Evolutionary conservation across 53 echinoderm and acorn worm genomes (phyloP).

Genomic region (Pentamera pediparva): DNA sequence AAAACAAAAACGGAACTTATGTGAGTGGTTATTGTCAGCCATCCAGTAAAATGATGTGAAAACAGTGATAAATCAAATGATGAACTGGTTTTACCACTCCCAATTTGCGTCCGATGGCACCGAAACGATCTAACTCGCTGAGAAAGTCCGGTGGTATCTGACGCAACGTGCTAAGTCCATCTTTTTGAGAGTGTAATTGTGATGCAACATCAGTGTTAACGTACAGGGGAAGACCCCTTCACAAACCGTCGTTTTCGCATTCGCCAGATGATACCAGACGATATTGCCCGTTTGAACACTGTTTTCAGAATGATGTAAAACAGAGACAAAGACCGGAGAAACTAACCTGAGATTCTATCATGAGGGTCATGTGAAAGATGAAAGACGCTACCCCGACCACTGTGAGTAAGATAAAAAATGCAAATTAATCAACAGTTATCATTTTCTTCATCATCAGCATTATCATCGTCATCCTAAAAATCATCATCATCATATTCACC

Average conservation of each 20-base stretch:
- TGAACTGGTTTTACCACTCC: too few species aligned
- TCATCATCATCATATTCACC: slow-evolving; percentile 19
- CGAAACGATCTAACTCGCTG: too few species aligned
- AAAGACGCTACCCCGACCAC: slow-evolving; percentile 73
- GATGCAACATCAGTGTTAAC: too few species aligned
- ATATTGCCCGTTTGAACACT: neutral
- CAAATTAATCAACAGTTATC: neutral
- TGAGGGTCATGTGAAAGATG: slow-evolving; percentile 68
- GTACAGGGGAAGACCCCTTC: too few species aligned
- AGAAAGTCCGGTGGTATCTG: too few species aligned
- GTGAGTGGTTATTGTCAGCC: too few species aligned
- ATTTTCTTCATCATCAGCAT: slow-evolving; percentile 2
- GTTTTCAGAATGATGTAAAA: neutral
- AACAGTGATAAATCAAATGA: too few species aligned
- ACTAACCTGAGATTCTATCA: slow-evolving; percentile 68
- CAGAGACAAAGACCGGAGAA: neutral
- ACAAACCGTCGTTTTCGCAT: too few species aligned
- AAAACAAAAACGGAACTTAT: neutral
- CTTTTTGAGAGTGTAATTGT: too few species aligned
- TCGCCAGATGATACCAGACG: neutral
- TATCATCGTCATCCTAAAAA: slow-evolving; percentile 6
- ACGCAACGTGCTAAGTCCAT: too few species aligned
- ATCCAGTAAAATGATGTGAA: too few species aligned
- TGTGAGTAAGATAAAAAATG: slow-evolving; percentile 10
- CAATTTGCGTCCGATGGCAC: too few species aligned